Base-by-base conservation (phyloP, 2,797 vertebrate species). In the Gallirallus australis region DNA sequence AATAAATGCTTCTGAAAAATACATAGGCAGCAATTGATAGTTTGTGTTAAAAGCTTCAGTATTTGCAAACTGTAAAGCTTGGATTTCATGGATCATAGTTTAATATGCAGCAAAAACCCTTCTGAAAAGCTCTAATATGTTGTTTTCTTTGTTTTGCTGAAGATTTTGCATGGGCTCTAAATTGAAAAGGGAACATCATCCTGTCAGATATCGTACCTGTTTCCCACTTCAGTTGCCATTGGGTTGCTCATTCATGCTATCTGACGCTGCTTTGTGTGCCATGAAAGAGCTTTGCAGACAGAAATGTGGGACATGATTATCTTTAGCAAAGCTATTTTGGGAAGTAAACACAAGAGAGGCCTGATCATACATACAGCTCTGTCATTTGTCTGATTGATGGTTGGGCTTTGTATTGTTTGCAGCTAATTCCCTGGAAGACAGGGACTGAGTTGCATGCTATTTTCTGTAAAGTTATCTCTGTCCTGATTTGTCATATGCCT, bases 261-360 rank as follows among this genome's bases (percentile, higher is more conserved):
- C 84, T 75, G 56, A 18, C 24, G 89, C 69, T 86, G 82, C 72
- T 83, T 63, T 73, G 66, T 86, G 85, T 53, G 89, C 52, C 56
- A 1, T 25, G 76, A 30, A 80, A 90, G 72, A 18, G 73, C 82
- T 93, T n/a, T 82, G 87, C 95, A 72, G 87, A 2, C 87, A 91
- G 81, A 72, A 76, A 89, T 30, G 69, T 31, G 56, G 83, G 78
- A 37, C 63, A 0, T 13, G 91, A 88, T 94, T 83, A 70, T 94
- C 91, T 76, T 79, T 39, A 82, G 93, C 82, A n/a, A 50, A 70
- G 70, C 94, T 96, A 53, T 94, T 97, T 88, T 63, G 52, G 87
- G 91, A 84, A 17, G 59, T 53, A 90, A 94, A 91, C 48, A 90
- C 42, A 20, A 80, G 59, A 54, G 86, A 63, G 35, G 9, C 60